These are phyloP conservation scores for Cephalopterus ornatus DNA, from an alignment of 2,113 vertebrate species.

Conservation along the genomic window DNA sequence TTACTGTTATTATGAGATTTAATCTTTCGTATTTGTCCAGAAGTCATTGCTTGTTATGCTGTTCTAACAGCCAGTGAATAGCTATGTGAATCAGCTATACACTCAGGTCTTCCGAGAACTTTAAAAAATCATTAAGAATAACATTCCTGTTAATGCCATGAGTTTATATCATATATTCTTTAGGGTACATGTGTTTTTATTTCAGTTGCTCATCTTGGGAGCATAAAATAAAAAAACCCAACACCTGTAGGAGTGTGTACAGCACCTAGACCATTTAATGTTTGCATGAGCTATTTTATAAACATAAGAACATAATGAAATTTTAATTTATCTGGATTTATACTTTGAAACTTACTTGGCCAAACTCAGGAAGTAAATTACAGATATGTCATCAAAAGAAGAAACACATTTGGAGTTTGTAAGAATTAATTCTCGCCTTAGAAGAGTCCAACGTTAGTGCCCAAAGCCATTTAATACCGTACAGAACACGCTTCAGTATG, in stretches of 20 bases:
- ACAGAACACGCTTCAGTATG: neutral
- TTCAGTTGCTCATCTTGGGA: neutral
- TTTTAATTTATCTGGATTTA: neutral
- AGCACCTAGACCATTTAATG: neutral
- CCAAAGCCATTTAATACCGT: neutral
- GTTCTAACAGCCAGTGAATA: neutral
- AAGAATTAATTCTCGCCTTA: neutral
- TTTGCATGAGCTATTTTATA: neutral
- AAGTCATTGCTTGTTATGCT: neutral
- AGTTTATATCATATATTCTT: neutral
- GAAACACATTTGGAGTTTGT: neutral
- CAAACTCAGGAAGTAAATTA: neutral
- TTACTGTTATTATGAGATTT: neutral
- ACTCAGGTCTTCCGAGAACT: neutral
- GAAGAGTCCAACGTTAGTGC: neutral
- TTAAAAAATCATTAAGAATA: neutral
- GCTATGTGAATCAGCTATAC: neutral
- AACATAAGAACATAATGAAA: neutral
- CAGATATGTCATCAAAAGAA: neutral
- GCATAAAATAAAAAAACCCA: neutral
- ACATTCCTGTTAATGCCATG: neutral
- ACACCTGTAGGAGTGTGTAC: neutral
- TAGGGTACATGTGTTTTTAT: neutral
- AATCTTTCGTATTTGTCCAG: neutral
- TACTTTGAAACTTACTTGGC: neutral